A percentile compares a stretch with the other conserved stretches of the same genome.
These are phyloP conservation scores for Sebastes ruberrimus DNA, from an alignment of 2,797 vertebrate species.

Conservation along the genomic window DNA sequence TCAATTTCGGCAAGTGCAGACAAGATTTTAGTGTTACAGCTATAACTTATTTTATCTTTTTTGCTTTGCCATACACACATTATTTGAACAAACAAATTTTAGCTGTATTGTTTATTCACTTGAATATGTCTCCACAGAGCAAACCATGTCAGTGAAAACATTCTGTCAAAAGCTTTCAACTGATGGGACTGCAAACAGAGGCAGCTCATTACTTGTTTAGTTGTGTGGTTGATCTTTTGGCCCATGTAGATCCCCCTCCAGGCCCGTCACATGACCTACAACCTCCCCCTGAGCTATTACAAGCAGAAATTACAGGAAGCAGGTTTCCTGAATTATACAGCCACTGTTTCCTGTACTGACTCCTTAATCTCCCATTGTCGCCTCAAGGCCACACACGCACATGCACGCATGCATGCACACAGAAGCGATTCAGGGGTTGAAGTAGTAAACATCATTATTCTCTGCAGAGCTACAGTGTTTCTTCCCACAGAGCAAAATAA, in stretches of 20 bases:
- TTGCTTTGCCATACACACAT: no score
- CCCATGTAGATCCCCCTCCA: no score
- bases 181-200: background rate
- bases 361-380: background rate
- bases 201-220: background rate
- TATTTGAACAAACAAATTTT: no score
- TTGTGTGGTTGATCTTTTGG: background rate
- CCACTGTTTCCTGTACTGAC: slow-evolving; percentile 46
- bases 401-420: background rate
- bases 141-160: no score
- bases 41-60: no score
- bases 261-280: background rate
- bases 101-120: no score
- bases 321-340: slow-evolving; percentile 38
- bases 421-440: background rate
- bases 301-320: slow-evolving; percentile 34
- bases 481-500: background rate
- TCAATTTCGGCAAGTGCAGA: no score
- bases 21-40: no score
- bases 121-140: no score
- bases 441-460: no score
- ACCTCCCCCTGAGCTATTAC: background rate
- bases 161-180: background rate
- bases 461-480: background rate
- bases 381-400: background rate